Evolutionary conservation across 2,888 invertebrate species (phyloP).

Genomic region (Trachelus stipa): DNA sequence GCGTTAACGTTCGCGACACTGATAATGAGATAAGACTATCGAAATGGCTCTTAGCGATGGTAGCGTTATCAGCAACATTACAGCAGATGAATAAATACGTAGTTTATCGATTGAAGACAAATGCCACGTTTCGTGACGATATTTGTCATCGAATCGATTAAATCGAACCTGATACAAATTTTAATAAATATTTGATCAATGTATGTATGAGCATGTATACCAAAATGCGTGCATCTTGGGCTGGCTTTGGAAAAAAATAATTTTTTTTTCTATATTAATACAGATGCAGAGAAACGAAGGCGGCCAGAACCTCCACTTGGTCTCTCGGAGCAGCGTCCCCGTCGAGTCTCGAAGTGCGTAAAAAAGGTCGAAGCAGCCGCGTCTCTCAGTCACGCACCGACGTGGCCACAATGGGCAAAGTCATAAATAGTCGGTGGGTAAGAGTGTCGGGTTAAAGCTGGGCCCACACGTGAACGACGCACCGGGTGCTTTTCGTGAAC

Average conservation of each 20-base stretch:
- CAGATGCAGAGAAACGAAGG: not conserved
- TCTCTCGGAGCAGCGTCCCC: not conserved
- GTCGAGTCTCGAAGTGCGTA: constrained; percentile 1
- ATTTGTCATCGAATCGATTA: too few relatives aligned
- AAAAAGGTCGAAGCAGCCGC: constrained; percentile 5
- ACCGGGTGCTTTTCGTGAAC: not conserved
- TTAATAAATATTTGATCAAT: too few relatives aligned
- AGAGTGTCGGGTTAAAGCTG: not conserved
- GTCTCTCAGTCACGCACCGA: constrained; percentile 8
- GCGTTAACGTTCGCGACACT: not conserved
- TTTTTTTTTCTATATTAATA: not conserved
- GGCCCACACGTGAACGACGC: not conserved
- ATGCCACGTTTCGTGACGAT: too few relatives aligned
- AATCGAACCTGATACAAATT: too few relatives aligned
- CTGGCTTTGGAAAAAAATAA: too few relatives aligned
- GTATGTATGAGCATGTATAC: too few relatives aligned
- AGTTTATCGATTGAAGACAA: too few relatives aligned
- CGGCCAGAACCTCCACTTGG: not conserved
- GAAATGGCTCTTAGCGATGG: not conserved
- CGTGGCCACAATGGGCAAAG: not conserved
- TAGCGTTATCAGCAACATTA: not conserved
- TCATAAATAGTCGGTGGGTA: constrained; percentile 5
- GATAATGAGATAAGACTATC: not conserved
- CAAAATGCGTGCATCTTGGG: too few relatives aligned
- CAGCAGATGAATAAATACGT: too few relatives aligned